Evolutionary conservation across 2,797 vertebrate species (phyloP).

Genomic region (Pangasius mekongensis): DNA sequence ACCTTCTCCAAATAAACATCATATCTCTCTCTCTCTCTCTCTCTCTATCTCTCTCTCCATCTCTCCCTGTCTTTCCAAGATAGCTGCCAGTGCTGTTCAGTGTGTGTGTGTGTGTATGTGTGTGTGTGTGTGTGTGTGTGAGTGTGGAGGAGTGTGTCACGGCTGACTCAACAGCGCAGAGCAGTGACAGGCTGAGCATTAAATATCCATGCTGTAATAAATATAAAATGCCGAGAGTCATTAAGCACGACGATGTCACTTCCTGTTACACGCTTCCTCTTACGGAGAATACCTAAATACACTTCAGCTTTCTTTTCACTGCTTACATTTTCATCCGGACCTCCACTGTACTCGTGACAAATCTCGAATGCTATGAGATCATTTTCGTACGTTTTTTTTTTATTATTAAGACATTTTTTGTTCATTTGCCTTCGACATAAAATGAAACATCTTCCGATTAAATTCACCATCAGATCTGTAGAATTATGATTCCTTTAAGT

Average conservation of each 20-base stretch:
- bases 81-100: background rate
- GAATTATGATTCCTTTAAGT: too few species aligned
- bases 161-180: background rate
- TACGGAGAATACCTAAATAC: background rate
- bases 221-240: background rate
- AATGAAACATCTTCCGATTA: too few species aligned
- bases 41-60: background rate
- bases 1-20: background rate
- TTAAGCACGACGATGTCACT: background rate
- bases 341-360: background rate
- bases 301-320: background rate
- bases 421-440: too few species aligned
- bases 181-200: background rate
- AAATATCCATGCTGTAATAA: constrained; percentile 21
- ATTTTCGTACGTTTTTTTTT: too few species aligned
- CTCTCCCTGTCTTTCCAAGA: background rate
- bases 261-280: background rate
- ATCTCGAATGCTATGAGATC: too few species aligned
- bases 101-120: constrained; percentile 2
- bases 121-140: background rate
- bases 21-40: background rate
- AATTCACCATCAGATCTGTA: too few species aligned
- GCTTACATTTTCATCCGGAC: background rate
- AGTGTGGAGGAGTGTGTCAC: background rate
- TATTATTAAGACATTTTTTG: too few species aligned